Base-by-base conservation (phyloP, 2,888 invertebrate species). In the Microchrysa polita region DNA sequence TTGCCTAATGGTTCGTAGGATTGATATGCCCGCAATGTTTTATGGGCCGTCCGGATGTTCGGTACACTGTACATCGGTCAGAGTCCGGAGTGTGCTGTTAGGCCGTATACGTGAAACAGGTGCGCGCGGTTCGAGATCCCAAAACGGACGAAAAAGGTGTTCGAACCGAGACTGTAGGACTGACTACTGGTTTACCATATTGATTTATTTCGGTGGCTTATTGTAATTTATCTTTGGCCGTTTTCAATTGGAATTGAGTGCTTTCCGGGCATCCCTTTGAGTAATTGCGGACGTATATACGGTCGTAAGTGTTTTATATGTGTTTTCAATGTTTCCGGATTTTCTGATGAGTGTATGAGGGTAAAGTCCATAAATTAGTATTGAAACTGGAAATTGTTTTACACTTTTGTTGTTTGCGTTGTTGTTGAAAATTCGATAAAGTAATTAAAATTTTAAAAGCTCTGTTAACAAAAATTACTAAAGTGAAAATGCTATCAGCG, bases 141-240 rank as follows among this genome's bases (percentile, higher is more conserved):
- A 48, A 48, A 2, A n/a, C 48, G 12, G 10, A 48, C 48, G 48
- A n/a, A 48, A n/a, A 48, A 48, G 65, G 65, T 44, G 34, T 65
- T 22, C 22, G 20, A n/a, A n/a, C n/a, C n/a, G n/a, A n/a, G n/a
- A n/a, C n/a, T n/a, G n/a, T n/a, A n/a, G n/a, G 27, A 34, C 27
- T 2, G 27, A 7, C 27, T 34, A 34, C 27, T 34, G 27, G 65
- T 65, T 65, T 65, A 65, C 65, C 42, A 42, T 65, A 48, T 48
- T 65, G 65, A 65, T 65, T 65, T 65, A 65, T 65, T 65, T 18
- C n/a, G 27, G 65, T 65, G 65, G 65, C 20, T 65, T 65, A 65
- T 65, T 18, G 65, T 48, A 65, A 65, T 65, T 65, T 65, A 65
- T 65, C 60, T 34, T 65, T 55, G 10, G 65, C 12, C 9, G 44